phyloP scores from a whole-genome alignment of 2,888 invertebrate genomes.

The Syritta pipiens region DNA sequence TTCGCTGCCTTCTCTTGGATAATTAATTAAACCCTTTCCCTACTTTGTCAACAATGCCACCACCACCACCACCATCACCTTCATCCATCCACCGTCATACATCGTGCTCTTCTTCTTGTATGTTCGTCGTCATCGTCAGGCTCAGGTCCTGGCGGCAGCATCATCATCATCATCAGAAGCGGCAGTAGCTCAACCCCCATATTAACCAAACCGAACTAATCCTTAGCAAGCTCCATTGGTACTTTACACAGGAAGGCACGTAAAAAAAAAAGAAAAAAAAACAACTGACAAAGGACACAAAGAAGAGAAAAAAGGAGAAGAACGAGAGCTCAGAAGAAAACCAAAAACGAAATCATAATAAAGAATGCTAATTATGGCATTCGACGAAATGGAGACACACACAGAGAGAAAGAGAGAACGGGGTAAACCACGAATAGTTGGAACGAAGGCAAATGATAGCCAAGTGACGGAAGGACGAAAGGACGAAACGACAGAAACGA shows the following conservation, averaged over 20 bases:
- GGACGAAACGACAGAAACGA: no score
- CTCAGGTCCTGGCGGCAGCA: not conserved
- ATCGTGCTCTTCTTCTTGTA: not conserved
- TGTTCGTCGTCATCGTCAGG: slow-evolving; percentile 3
- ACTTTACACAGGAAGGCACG: slow-evolving; percentile 53
- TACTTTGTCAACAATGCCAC: slow-evolving; percentile 51
- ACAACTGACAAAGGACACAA: not conserved
- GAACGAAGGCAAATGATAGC: no score
- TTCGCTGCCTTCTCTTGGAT: slow-evolving; percentile 42
- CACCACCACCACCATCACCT: not conserved
- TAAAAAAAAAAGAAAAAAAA: slow-evolving; percentile 24
- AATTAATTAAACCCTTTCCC: slow-evolving; percentile 68
- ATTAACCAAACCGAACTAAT: slow-evolving; percentile 53
- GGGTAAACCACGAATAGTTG: not conserved
- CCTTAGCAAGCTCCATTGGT: slow-evolving; percentile 56
- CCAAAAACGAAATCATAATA: slow-evolving; percentile 46
- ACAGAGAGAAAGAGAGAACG: slow-evolving; percentile 14
- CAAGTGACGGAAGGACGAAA: no score
- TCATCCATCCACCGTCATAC: not conserved
- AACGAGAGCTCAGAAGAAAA: slow-evolving; percentile 5
- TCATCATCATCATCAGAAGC: slow-evolving; percentile 25
- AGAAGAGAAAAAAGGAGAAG: not conserved
- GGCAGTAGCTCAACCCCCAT: no score
- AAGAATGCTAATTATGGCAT: slow-evolving; percentile 64
- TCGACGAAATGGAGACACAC: slow-evolving; percentile 59